Conservation (phyloP, 1,140 invertebrate genomes). For the Anthonomus grandis region DNA sequence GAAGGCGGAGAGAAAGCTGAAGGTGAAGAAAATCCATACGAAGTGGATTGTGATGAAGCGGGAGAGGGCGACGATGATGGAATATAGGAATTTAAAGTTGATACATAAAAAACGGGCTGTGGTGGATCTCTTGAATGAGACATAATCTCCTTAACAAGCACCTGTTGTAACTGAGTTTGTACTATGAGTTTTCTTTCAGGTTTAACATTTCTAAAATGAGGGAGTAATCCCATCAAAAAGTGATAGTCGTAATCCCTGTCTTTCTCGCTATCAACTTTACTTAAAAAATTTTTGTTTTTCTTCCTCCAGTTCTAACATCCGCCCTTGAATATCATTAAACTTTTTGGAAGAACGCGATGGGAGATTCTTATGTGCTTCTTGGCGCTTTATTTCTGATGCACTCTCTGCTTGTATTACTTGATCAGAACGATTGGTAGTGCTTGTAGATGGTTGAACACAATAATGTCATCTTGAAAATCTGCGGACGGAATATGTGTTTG, state of each 20-base stretch:
- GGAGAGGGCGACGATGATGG: background rate
- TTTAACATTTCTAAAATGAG: conserved; percentile 13
- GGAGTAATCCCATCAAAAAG: conserved; percentile 6
- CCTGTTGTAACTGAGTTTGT: background rate
- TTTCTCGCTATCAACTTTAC: background rate
- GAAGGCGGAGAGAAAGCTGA: conserved; percentile 6
- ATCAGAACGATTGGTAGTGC: too few species aligned
- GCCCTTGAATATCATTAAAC: conserved; percentile 3
- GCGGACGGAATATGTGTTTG: too few species aligned
- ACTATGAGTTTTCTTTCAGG: conserved; percentile 3
- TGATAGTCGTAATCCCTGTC: conserved; percentile 8
- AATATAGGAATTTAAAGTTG: background rate
- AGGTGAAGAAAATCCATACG: conserved; percentile 6
- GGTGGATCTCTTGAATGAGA: background rate
- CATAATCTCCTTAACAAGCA: conserved; percentile 5
- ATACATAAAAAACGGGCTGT: background rate
- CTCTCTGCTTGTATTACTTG: too few species aligned
- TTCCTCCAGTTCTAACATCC: background rate
- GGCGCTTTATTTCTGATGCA: too few species aligned
- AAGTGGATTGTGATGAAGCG: conserved; percentile 2
- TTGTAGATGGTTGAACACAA: too few species aligned
- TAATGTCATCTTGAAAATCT: too few species aligned
- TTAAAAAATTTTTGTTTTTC: conserved; percentile 11
- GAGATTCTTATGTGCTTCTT: background rate
- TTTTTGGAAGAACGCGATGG: background rate